A percentile compares a stretch with the other conserved stretches of the same genome.
These are phyloP conservation scores for Morus bassanus DNA, from an alignment of 2,797 vertebrate genomes.

Conservation along the genomic window DNA sequence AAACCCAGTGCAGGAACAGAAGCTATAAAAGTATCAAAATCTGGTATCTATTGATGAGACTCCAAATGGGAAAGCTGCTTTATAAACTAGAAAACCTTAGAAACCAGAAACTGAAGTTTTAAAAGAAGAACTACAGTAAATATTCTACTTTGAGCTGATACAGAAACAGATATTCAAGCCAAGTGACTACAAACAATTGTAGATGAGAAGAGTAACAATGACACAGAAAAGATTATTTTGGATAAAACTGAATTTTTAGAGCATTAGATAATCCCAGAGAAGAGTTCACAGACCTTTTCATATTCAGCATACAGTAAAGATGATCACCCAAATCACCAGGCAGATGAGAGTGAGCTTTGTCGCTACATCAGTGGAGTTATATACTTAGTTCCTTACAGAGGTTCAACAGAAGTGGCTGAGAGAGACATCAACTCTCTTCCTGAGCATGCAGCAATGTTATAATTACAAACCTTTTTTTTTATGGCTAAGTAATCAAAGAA, in stretches of 20 bases:
- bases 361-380: neutral
- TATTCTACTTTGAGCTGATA: neutral
- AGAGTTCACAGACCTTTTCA: neutral
- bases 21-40: neutral
- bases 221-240: neutral
- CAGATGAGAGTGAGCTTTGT: neutral
- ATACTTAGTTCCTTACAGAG: neutral
- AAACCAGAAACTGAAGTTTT: neutral
- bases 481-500: neutral
- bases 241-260: neutral
- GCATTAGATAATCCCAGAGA: neutral
- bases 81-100: neutral
- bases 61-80: neutral
- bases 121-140: neutral
- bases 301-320: neutral
- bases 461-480: neutral
- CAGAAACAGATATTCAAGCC: neutral
- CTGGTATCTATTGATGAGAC: neutral
- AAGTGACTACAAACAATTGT: neutral
- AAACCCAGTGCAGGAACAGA: neutral
- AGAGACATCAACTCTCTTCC: neutral
- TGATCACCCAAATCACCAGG: neutral
- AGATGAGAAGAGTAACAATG: neutral
- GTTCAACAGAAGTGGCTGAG: neutral
- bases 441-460: accelerated